Base-by-base conservation (phyloP, 2,113 vertebrate species). In the Pluvianellus socialis region DNA sequence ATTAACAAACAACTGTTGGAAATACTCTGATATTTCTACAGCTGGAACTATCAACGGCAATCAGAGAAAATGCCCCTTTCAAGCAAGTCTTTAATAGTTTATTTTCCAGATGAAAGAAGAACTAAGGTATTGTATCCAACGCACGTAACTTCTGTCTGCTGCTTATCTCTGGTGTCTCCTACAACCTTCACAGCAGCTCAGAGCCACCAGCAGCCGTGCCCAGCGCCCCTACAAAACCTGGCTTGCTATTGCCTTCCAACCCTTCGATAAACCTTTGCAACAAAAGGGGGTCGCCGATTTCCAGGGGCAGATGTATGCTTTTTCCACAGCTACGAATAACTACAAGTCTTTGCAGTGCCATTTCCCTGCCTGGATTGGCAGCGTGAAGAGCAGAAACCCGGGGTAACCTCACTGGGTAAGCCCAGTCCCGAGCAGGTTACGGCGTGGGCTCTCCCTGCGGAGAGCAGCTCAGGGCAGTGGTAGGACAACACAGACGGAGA, bases 21-120 rank as follows among this genome's bases (percentile, higher is more conserved):
- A 91, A 52, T 52, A 65, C 0, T 21, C 59, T 63, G 50, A 16
- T 79, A 44, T 56, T 92, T 85, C 79, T 88, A 26, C 45, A 92
- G 40, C 75, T 88, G 38, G 35, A 73, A 92, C 14, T 58, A 80
- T 50, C 62, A 62, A 45, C 18, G 13, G 65, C 59, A 84, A 26
- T 42, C 58, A 81, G 30, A 66, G 58, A 62, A 88, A 95, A 91
- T 26, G 45, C 7, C 16, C 33, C 35, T 94, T 82, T 44, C 27
- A 53, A 63, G 71, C 53, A 76, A 72, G 65, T 44, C 33, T 85
- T 73, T 73, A 56, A 45, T 47, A 90, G 49, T 76, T 92, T 88
- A 17, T 95, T 80, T 86, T 83, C 53, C 82, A 77, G 56, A 44
- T 45, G 63, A 90, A 86, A 62, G 85, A 79, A 86, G 33, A 92